Percentiles rank a stretch among this genome's conserved stretches.
phyloP scores from a whole-genome alignment of 2,888 invertebrate genomes.

The Mesorhabditis sp. region DNA sequence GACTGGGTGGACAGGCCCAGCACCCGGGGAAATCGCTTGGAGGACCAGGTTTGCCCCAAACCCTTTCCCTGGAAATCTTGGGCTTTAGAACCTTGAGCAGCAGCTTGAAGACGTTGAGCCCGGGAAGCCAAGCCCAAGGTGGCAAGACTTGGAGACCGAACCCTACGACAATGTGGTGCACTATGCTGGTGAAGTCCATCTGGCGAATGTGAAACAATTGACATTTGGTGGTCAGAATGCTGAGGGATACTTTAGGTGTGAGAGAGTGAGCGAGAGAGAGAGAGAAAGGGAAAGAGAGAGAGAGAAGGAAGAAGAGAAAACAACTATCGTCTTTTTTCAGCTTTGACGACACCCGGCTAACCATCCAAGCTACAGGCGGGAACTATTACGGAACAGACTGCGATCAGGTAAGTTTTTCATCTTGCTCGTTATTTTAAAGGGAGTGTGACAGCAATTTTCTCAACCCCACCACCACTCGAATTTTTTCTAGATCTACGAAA shows the following conservation, averaged over 20 bases:
- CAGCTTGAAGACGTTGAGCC: too few relatives aligned
- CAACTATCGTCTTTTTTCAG: too few relatives aligned
- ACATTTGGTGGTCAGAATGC: slow-evolving; percentile 54
- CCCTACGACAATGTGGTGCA: slow-evolving; percentile 34
- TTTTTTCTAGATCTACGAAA: slow-evolving; percentile 43
- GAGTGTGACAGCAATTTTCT: neutral
- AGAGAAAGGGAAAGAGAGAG: neutral
- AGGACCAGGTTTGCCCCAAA: neutral
- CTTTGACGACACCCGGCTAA: slow-evolving; percentile 45
- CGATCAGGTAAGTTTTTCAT: slow-evolving; percentile 34
- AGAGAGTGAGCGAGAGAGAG: too few relatives aligned
- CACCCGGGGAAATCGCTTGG: neutral
- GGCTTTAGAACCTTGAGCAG: too few relatives aligned
- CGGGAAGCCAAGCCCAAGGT: slow-evolving; percentile 7
- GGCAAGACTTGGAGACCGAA: slow-evolving; percentile 32
- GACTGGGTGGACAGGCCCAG: slow-evolving; percentile 31
- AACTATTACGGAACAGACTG: slow-evolving; percentile 42
- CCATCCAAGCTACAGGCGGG: slow-evolving; percentile 45
- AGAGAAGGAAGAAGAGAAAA: too few relatives aligned
- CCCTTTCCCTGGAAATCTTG: too few relatives aligned
- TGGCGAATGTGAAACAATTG: slow-evolving; percentile 50
- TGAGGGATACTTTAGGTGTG: slow-evolving; percentile 49
- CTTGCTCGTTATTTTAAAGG: neutral
- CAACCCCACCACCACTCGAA: neutral
- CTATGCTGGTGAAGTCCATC: slow-evolving; percentile 36